These are phyloP conservation scores for Chaetoderma sp. DNA, from an alignment of 2,888 invertebrate species.

Conservation along the genomic window DNA sequence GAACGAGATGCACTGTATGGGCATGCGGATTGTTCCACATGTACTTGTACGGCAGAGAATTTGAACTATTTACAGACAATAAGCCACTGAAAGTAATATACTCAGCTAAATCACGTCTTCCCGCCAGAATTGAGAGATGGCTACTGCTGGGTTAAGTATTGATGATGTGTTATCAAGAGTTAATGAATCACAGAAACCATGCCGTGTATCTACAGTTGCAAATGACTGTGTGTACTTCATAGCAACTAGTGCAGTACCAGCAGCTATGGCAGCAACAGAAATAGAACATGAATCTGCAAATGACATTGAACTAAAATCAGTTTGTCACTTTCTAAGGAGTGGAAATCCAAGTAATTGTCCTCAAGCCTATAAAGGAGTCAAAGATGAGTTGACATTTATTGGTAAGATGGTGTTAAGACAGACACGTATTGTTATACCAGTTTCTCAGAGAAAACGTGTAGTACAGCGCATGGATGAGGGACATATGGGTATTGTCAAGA, in stretches of 20 bases:
- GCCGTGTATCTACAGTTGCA: no score
- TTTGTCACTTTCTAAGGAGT: neutral
- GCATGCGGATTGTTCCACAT: slow-evolving; percentile 24
- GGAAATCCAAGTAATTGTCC: neutral
- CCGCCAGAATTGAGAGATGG: slow-evolving; percentile 6
- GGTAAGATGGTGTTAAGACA: slow-evolving; percentile 12
- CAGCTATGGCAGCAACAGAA: neutral
- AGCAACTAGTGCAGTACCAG: slow-evolving; percentile 3
- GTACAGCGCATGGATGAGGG: slow-evolving; percentile 16
- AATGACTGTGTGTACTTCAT: slow-evolving; percentile 4
- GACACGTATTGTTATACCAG: slow-evolving; percentile 7
- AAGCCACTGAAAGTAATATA: slow-evolving; percentile 15
- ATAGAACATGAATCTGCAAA: neutral
- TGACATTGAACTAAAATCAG: neutral
- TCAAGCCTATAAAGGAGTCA: slow-evolving; percentile 1
- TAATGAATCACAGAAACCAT: no score
- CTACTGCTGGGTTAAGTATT: neutral
- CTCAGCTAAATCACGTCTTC: neutral
- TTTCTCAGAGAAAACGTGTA: slow-evolving; percentile 1
- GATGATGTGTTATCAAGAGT: slow-evolving; percentile 6
- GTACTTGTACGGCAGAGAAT: slow-evolving; percentile 19
- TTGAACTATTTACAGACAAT: slow-evolving; percentile 22
- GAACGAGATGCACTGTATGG: slow-evolving; percentile 22
- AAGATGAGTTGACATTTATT: slow-evolving; percentile 5
- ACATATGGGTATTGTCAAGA: slow-evolving; percentile 11